These are phyloP conservation scores for Lathamus discolor DNA, from an alignment of 2,113 vertebrate species.

Conservation along the genomic window DNA sequence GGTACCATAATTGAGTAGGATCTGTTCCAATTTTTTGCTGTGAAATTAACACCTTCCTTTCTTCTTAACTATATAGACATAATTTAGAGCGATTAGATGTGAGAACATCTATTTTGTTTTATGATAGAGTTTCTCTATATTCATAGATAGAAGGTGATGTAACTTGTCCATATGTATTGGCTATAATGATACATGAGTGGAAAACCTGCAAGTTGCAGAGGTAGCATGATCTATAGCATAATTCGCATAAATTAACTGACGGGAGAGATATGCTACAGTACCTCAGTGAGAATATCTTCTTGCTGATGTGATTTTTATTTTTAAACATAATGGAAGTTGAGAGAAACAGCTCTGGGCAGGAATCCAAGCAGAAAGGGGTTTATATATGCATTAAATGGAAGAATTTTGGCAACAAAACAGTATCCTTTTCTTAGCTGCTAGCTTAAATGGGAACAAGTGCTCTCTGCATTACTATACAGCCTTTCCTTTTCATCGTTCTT, in stretches of 20 bases:
- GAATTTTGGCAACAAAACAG: constrained; percentile 36
- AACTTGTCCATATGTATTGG: neutral
- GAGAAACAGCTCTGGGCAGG: constrained; percentile 54
- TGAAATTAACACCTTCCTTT: neutral
- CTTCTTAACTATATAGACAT: neutral
- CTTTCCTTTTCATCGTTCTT: neutral
- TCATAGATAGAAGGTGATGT: neutral
- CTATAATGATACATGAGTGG: constrained; percentile 9
- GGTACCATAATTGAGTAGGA: neutral
- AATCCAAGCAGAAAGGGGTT: constrained; percentile 22
- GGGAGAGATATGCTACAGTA: neutral
- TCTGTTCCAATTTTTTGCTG: neutral
- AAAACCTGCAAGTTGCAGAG: constrained; percentile 6
- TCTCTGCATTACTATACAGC: neutral
- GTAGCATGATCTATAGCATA: constrained; percentile 7
- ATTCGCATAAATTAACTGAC: constrained; percentile 21
- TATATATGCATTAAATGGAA: constrained; percentile 26
- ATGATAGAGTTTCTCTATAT: neutral
- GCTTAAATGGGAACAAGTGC: constrained; percentile 14
- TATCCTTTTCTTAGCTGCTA: constrained; percentile 36
- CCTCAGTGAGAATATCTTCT: constrained; percentile 30
- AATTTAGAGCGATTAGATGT: constrained; percentile 7
- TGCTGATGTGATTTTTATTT: constrained; percentile 38
- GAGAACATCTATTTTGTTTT: constrained; percentile 16
- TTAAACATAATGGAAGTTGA: constrained; percentile 59